A percentile compares a stretch with the other conserved stretches of the same genome.
phyloP scores from a whole-genome alignment of 2,113 vertebrate genomes.

The Sinocyclocheilus rhinocerous region DNA sequence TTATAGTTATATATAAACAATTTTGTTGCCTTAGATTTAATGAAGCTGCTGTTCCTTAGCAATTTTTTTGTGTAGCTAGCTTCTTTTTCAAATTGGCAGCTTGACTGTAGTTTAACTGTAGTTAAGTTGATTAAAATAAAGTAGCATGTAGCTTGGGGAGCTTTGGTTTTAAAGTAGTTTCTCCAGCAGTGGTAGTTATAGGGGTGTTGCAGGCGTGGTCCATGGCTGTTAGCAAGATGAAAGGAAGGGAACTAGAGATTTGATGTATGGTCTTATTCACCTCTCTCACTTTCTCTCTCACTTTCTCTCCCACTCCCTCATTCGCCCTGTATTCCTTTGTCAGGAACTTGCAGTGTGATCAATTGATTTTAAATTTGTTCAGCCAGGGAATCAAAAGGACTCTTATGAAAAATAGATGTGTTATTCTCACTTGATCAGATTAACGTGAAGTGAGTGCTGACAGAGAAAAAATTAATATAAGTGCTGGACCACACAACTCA shows the following conservation, averaged over 20 bases:
- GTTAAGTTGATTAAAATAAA: not conserved
- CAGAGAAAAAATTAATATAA: slow-evolving; percentile 67
- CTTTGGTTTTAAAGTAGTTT: not conserved
- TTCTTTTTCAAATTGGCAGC: not conserved
- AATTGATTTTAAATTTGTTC: slow-evolving; percentile 79
- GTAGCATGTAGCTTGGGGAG: not conserved
- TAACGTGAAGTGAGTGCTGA: slow-evolving; percentile 69
- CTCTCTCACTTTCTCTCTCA: slow-evolving; percentile 12
- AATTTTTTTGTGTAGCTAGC: not conserved
- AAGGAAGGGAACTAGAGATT: not conserved
- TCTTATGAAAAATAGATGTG: slow-evolving; percentile 78
- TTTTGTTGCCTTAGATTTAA: not conserved
- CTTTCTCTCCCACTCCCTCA: slow-evolving; percentile 42
- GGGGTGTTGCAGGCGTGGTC: not conserved
- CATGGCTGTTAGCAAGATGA: not conserved
- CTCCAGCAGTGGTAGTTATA: not conserved
- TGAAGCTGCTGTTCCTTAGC: not conserved
- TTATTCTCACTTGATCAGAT: slow-evolving; percentile 73
- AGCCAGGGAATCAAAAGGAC: slow-evolving; percentile 72
- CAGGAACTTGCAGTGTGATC: slow-evolving; percentile 68
- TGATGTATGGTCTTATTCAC: slow-evolving; percentile 45
- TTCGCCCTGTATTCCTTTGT: slow-evolving; percentile 46
- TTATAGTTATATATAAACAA: not conserved
- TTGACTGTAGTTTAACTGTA: not conserved
- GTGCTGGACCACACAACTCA: slow-evolving; percentile 44